Base-by-base conservation (phyloP, 64 coral and sea anemone species). In the Actinia tenebrosa region DNA sequence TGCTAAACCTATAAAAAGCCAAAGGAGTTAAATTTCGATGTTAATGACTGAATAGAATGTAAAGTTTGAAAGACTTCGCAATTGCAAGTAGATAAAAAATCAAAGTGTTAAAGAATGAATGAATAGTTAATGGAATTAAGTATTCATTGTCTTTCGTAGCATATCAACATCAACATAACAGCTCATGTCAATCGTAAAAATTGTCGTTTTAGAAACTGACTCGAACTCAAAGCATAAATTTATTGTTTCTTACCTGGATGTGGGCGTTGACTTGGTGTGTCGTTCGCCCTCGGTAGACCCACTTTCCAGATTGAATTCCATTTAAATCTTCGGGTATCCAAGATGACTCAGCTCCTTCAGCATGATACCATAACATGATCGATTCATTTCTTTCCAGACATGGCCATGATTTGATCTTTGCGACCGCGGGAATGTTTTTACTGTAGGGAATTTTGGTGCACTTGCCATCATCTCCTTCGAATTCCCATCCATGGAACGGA, bases 401-500 rank as follows among this genome's bases (percentile, higher is more conserved):
- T 16, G 84, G 84, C 96, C 96, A 98, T 11, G 93, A 54, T 61
- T 92, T 95, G 16, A 53, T 79, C 60, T 95, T 92, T 2, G 96
- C 96, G 79, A 86, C 46, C n/a, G 87, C 81, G 5, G 96, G 96
- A 14, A 98, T 79, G 17, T 83, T 92, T 15, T 88, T 75, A 18
- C 79, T 89, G 45, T 98, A 98, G 20, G 96, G 96, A 37, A 98
- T 94, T n/a, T 90, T 78, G 0, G 60, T 71, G 45, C 96, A 98
- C 23, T 87, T 86, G 0, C 96, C 96, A 75, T 92, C 86, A 0
- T 83, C 82, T 20, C 96, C 96, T 55, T 84, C 62, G 58, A 95
- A 98, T 25, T 61, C 59, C 96, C 96, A 98, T 3, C 96, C 96
- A 64, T 98, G 96, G 79, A 95, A 98, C 0, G 96, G 96, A 60